Evolutionary conservation across 2,888 invertebrate species (phyloP).

Genomic region (Atrina japonica): DNA sequence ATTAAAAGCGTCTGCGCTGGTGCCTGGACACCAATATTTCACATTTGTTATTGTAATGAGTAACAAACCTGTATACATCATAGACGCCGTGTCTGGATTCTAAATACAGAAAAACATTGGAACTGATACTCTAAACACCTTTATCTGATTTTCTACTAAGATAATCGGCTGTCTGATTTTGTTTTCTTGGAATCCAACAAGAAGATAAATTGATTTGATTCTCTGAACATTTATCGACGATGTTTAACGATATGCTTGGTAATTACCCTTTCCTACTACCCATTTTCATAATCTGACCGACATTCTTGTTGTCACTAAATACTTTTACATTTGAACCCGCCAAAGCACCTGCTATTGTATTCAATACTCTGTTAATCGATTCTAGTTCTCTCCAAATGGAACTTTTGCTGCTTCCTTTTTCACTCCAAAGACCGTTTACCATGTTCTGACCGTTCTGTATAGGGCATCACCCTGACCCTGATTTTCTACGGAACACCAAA

Average conservation of each 20-base stretch:
- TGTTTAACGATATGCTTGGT: conserved; percentile 10
- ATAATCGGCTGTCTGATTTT: conserved; percentile 26
- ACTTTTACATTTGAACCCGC: not conserved
- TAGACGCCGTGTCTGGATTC: not conserved
- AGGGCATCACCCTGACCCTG: too few species aligned
- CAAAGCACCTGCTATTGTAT: not conserved
- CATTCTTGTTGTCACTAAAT: conserved; percentile 36
- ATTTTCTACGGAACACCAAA: too few species aligned
- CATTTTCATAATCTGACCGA: conserved; percentile 15
- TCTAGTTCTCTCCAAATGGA: conserved; percentile 39
- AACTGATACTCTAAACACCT: too few species aligned
- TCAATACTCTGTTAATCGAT: conserved; percentile 23
- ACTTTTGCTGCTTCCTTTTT: not conserved
- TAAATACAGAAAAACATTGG: too few species aligned
- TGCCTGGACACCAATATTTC: not conserved
- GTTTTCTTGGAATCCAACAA: conserved; percentile 27
- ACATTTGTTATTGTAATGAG: not conserved
- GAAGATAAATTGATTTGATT: conserved; percentile 10
- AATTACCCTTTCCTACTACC: conserved; percentile 35
- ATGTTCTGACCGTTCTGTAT: too few species aligned
- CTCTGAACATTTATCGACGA: conserved; percentile 11
- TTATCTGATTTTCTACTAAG: conserved; percentile 28
- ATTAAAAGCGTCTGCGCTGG: not conserved
- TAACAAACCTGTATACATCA: not conserved
- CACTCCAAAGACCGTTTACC: conserved; percentile 20